Evolutionary conservation across 1,140 invertebrate species (phyloP).

Genomic region (Sarcophaga bullata): DNA sequence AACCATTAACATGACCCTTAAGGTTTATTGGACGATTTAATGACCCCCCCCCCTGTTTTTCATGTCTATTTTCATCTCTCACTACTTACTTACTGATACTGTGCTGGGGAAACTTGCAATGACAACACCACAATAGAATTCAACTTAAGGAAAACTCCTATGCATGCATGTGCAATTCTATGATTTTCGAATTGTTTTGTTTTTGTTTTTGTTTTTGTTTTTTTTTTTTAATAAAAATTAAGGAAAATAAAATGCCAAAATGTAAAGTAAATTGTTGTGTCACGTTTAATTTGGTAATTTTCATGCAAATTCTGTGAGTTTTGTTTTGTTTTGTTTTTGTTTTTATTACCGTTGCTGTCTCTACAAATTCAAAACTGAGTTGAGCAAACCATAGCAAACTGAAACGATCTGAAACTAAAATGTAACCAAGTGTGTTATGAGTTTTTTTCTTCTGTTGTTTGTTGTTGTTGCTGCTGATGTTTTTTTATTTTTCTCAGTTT

Average conservation of each 20-base stretch:
- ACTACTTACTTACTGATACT: too few species aligned
- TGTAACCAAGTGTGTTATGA: background rate
- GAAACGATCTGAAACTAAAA: background rate
- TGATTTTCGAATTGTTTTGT: background rate
- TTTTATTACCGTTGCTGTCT: background rate
- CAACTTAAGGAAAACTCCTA: background rate
- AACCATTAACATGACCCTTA: conserved; percentile 18
- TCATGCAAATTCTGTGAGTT: conserved; percentile 38
- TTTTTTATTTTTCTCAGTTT: background rate
- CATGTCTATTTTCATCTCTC: background rate
- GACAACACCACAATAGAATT: conserved; percentile 3
- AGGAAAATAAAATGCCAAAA: conserved; percentile 7
- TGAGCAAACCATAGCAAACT: too few species aligned
- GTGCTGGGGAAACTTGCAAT: background rate
- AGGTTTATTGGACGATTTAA: background rate
- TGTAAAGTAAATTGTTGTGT: conserved; percentile 42
- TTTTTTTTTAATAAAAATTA: background rate
- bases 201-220: background rate
- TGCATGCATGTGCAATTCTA: background rate
- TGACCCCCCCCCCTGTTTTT: background rate
- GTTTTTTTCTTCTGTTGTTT: background rate
- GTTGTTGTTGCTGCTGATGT: background rate
- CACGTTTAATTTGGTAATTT: conserved; percentile 43
- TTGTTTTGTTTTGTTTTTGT: background rate
- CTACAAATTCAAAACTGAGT: too few species aligned